Conservation (phyloP, 2,113 vertebrate genomes). For the Calypte anna region DNA sequence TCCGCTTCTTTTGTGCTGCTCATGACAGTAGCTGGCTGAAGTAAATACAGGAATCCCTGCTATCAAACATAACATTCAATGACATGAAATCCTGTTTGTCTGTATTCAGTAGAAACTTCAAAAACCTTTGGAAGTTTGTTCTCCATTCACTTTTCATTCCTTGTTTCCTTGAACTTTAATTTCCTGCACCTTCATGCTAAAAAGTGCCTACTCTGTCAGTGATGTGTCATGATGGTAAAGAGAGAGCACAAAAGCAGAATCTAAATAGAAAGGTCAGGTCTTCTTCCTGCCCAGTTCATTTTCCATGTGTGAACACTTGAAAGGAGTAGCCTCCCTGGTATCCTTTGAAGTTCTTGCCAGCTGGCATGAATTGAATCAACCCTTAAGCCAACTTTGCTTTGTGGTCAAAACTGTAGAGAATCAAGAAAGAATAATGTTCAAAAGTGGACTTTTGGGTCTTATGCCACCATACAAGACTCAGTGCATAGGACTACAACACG, state of each 20-base stretch:
- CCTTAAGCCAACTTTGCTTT: background rate
- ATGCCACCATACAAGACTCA: background rate
- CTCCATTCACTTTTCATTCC: constrained; percentile 4
- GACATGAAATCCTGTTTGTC: background rate
- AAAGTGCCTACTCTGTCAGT: background rate
- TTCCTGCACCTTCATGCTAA: background rate
- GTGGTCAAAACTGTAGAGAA: background rate
- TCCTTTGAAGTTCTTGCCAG: background rate
- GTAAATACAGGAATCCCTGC: background rate
- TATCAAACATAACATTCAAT: background rate
- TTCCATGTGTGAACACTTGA: background rate
- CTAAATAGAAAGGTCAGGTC: background rate
- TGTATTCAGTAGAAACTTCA: background rate
- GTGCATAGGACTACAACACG: background rate
- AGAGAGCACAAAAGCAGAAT: background rate
- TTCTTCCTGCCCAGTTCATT: background rate
- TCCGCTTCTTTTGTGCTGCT: background rate
- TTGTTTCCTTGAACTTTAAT: constrained; percentile 8
- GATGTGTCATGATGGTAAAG: background rate
- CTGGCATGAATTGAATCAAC: background rate
- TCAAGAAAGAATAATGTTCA: background rate
- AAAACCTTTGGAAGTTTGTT: background rate
- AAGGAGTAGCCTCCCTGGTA: background rate
- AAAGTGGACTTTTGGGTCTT: background rate
- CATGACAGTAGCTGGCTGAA: background rate